Conservation (phyloP, 2,888 invertebrate genomes). For the Dinocampus coccinellae region DNA sequence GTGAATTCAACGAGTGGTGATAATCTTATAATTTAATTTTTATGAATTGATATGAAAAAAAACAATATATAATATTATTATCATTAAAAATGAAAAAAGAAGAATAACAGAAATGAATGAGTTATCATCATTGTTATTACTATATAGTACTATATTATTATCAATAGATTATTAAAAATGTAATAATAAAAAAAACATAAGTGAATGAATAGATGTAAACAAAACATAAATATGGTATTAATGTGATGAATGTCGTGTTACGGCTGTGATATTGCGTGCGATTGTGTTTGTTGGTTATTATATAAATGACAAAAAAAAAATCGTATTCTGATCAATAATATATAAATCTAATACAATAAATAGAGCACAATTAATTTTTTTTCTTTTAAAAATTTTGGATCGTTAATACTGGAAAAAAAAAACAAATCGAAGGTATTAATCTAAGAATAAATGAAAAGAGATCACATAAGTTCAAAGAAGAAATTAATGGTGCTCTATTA, state of each 20-base stretch:
- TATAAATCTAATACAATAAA: constrained; percentile 6
- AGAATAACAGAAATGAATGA: neutral
- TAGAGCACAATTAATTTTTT: neutral
- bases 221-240: constrained; percentile 26
- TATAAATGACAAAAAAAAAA: constrained; percentile 33
- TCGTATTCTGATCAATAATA: constrained; percentile 6
- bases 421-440: too few relatives aligned
- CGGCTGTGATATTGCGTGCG: constrained; percentile 65
- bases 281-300: constrained; percentile 31
- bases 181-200: neutral
- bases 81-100: neutral
- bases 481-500: neutral
- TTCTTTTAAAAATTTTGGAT: neutral
- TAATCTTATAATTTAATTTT: neutral
- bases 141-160: neutral
- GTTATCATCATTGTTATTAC: neutral
- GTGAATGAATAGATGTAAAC: neutral
- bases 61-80: neutral
- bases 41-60: constrained; percentile 1
- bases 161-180: neutral
- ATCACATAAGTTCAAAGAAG: too few relatives aligned
- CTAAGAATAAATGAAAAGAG: too few relatives aligned
- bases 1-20: neutral
- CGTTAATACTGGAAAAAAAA: neutral
- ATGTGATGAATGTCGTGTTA: constrained; percentile 53